Base-by-base conservation (phyloP, 2,888 invertebrate genomes). In the Phymatocera aterrima region DNA sequence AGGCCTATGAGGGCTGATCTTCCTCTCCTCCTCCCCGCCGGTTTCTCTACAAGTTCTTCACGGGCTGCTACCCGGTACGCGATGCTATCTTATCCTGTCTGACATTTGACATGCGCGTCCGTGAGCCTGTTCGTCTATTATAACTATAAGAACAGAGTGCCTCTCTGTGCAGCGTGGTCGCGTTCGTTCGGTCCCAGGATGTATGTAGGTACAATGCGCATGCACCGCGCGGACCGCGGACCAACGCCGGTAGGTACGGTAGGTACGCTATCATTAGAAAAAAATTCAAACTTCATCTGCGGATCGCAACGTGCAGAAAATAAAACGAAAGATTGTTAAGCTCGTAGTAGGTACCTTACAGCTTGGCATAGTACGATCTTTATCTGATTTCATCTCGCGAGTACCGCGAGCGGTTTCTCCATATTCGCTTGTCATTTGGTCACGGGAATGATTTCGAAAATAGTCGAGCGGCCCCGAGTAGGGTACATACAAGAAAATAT, bases 51-150 rank as follows among this genome's bases (percentile, higher is more conserved):
- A 57, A 31, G 57, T 57, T 75, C 75, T 60, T 54, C 75, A 57
- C 75, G 75, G 75, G 37, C 75, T 75, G 75, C 57, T 75, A 54
- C 72, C 51, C 72, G 28, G 72, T 72, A 60, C 75, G 37, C 75
- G 75, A 75, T 75, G 51, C 80, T 84, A 84, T 84, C 84, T 80
- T 78, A 65, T 57, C 65, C 77, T 82, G 80, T 83, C 83, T 82
- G 83, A 82, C 83, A 83, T 84, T 84, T 84, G 83, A 82, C 82
- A 83, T 83, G 84, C 81, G 74, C 80, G 81, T 81, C 82, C 60
- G 60, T 75, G 75, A 57, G 80, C 77, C 81, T 79, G 65, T 80
- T 54, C 79, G 57, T 79, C 79, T 70, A 48, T 64, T 72, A 78
- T 78, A 79, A 80, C 37, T 75, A 78, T 60, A 72, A 70, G 48